A percentile compares a stretch with the other conserved stretches of the same genome.
Conservation (phyloP, 2,113 vertebrate species). For the Mastomys coucha region DNA sequence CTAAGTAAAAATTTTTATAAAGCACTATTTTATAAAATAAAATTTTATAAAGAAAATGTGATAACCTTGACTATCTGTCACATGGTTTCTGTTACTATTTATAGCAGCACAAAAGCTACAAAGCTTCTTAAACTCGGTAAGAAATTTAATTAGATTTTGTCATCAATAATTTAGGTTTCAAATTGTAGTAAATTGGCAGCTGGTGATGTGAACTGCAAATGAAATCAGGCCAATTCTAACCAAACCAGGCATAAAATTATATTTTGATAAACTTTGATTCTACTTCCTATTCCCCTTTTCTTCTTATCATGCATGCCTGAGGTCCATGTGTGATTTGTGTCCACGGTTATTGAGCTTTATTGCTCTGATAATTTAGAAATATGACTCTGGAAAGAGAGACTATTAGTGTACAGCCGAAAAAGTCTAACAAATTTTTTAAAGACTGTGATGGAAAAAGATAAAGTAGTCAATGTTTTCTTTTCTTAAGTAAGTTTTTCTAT, state of each 20-base stretch:
- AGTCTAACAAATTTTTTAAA: not conserved
- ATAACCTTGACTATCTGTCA: conserved; percentile 26
- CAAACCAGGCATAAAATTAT: conserved; percentile 80
- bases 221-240: conserved; percentile 74
- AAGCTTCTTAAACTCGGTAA: conserved; percentile 64
- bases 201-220: conserved; percentile 76
- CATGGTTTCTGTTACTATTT: conserved; percentile 49
- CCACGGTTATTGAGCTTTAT: conserved; percentile 61
- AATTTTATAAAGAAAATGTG: not conserved
- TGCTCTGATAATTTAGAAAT: conserved; percentile 67
- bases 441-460: not conserved
- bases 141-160: conserved; percentile 78
- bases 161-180: conserved; percentile 77
- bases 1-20: not conserved
- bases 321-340: conserved; percentile 60
- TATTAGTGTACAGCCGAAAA: not conserved
- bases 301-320: conserved; percentile 56
- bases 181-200: conserved; percentile 73
- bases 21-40: too few relatives aligned
- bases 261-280: conserved; percentile 76
- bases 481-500: not conserved
- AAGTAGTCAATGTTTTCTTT: not conserved
- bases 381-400: conserved; percentile 43
- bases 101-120: conserved; percentile 21
- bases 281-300: conserved; percentile 62